Evolutionary conservation across 1,140 invertebrate species (phyloP).

Genomic region (Drosophila parabipectinata): DNA sequence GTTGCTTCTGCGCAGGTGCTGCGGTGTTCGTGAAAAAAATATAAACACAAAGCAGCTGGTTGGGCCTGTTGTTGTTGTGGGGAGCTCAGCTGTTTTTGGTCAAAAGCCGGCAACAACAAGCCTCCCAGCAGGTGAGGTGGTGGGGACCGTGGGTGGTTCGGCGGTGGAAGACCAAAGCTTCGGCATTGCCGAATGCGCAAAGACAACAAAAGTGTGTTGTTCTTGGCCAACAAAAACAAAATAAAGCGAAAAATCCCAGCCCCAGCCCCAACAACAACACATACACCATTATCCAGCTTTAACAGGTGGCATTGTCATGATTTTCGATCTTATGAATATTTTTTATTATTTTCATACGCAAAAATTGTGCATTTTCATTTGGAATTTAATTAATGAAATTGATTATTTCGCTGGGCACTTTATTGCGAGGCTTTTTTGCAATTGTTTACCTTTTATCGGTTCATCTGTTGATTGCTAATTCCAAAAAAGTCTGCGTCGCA

Average conservation of each 20-base stretch:
- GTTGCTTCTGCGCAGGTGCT: constrained; percentile 53
- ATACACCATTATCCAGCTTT: constrained; percentile 23
- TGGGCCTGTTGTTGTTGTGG: constrained; percentile 3
- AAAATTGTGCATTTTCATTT: constrained; percentile 30
- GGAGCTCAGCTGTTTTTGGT: constrained; percentile 65
- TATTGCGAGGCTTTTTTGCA: constrained; percentile 25
- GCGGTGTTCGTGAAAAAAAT: constrained; percentile 47
- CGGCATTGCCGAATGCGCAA: constrained; percentile 41
- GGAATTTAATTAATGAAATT: constrained; percentile 33
- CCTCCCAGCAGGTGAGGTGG: constrained; percentile 30
- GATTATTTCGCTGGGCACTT: constrained; percentile 28
- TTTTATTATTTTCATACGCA: constrained; percentile 6
- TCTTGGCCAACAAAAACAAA: constrained; percentile 40
- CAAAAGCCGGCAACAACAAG: constrained; percentile 77
- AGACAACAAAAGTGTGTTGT: constrained; percentile 37
- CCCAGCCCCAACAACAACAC: constrained; percentile 21
- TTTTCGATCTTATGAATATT: constrained; percentile 13
- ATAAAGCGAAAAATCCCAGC: constrained; percentile 32
- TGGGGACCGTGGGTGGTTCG: not conserved
- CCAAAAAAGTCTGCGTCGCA: constrained; percentile 24
- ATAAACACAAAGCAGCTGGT: constrained; percentile 79
- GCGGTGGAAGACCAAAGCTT: constrained; percentile 19
- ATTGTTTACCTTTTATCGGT: constrained; percentile 46
- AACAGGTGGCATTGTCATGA: constrained; percentile 50
- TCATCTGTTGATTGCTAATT: constrained; percentile 40